Evolutionary conservation across 2,888 invertebrate species (phyloP).

Genomic region (Dendrolimus pini): DNA sequence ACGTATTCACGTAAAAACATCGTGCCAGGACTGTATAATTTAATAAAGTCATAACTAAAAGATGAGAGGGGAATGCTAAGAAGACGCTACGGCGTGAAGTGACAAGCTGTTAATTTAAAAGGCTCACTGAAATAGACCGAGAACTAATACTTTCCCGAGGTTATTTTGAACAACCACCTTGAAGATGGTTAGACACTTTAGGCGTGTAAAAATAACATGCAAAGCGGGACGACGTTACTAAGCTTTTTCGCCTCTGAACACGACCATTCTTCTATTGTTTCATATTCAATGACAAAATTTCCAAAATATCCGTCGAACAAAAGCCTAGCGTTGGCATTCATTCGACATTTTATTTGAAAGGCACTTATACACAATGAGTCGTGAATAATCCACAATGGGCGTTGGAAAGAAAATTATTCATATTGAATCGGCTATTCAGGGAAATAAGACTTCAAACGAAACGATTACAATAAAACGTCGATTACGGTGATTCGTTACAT

Average conservation of each 20-base stretch:
- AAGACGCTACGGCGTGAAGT: background rate
- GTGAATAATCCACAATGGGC: constrained; percentile 59
- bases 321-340: constrained; percentile 47
- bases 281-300: constrained; percentile 46
- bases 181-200: constrained; percentile 1
- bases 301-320: constrained; percentile 55
- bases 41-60: background rate
- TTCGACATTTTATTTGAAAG: constrained; percentile 55
- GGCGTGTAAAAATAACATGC: background rate
- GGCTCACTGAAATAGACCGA: background rate
- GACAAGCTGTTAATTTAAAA: background rate
- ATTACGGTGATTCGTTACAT: constrained; percentile 49
- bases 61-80: background rate
- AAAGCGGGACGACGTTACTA: constrained; percentile 6
- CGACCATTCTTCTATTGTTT: constrained; percentile 31
- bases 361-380: constrained; percentile 55
- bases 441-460: constrained; percentile 39
- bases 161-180: background rate
- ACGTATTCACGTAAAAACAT: background rate
- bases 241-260: constrained; percentile 15
- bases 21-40: background rate
- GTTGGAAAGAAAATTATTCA: constrained; percentile 50
- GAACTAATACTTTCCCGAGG: background rate
- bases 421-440: constrained; percentile 38
- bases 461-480: constrained; percentile 42